Evolutionary conservation across 1,140 invertebrate species (phyloP), one percentile per base, ranked within the genome.

Genomic region (Samia ricini): DNA sequence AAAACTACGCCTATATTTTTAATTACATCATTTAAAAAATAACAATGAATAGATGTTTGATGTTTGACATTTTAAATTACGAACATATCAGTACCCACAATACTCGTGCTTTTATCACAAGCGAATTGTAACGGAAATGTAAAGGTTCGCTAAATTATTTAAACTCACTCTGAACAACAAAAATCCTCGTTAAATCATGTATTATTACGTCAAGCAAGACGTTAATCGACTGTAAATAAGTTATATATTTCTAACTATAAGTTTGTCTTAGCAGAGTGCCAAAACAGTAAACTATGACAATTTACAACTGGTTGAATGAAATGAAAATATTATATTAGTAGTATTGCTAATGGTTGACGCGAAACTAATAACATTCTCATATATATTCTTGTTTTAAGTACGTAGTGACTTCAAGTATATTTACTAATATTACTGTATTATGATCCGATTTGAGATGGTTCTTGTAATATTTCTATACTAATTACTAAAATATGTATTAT

Each of bases 301-400:
- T 83, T 83, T 83, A 83, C 71, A 75, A 66, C 71, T 60, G 48
- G 57, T 52, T 65, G 73, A 77, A 76, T 75, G 76, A 74, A 80
- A 79, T 64, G 72, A 61, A 73, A 80, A 76, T 80, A 72, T 82
- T 80, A 79, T 78, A 77, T 80, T 78, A 80, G 71, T 82, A 75
- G 24, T 57, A 33, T 48, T 19, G 5, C 8, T 18, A 23, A 56
- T 49, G 57, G 7, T n/a, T 57, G 55, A 61, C 42, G 60, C 52
- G 48, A 21, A 20, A 51, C 48, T 60, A 57, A 36, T 57, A 57
- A 24, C 24, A 55, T 55, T 22, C 12, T 24, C 52, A 0, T n/a
- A n/a, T 22, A 21, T 23, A 23, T 52, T 23, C 18, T 36, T 36
- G 29, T 57, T 33, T 57, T 4, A 22, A 56, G 24, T n/a, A 55